These are phyloP conservation scores for Pelobates cultripes DNA, from an alignment of 2,797 vertebrate genomes.

Conservation along the genomic window DNA sequence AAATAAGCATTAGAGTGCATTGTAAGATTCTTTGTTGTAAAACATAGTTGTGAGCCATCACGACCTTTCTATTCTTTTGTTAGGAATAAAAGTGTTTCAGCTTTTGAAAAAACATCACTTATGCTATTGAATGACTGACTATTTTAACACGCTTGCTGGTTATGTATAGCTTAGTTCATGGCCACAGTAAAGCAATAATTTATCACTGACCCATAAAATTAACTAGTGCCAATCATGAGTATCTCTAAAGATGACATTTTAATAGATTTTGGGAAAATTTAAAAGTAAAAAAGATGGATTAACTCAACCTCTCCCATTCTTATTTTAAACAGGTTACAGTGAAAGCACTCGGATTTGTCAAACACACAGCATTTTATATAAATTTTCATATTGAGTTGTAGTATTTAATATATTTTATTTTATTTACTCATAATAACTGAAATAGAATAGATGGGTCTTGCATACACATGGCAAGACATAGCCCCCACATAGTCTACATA, in stretches of 20 bases:
- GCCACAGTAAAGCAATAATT: slow-evolving; percentile 70
- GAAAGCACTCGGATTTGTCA: too few relatives aligned
- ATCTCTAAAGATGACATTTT: slow-evolving; percentile 62
- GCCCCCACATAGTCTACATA: too few relatives aligned
- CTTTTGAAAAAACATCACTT: slow-evolving; percentile 63
- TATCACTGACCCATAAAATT: slow-evolving; percentile 72
- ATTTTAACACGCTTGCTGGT: slow-evolving; percentile 68
- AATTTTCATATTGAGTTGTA: too few relatives aligned
- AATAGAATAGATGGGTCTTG: too few relatives aligned
- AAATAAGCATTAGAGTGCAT: too few relatives aligned
- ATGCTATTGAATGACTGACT: slow-evolving; percentile 68
- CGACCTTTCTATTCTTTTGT: slow-evolving; percentile 36
- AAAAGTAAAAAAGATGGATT: slow-evolving; percentile 25
- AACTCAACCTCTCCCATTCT: neutral
- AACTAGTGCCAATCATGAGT: slow-evolving; percentile 68
- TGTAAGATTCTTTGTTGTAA: too few relatives aligned
- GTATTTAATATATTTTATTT: too few relatives aligned
- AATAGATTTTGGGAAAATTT: slow-evolving; percentile 51
- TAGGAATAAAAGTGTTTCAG: slow-evolving; percentile 58
- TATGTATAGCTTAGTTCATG: slow-evolving; percentile 65
- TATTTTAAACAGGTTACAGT: too few relatives aligned
- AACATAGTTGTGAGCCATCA: too few relatives aligned
- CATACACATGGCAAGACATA: too few relatives aligned
- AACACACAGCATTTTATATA: too few relatives aligned
- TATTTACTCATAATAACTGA: too few relatives aligned